Percentiles rank a stretch among this genome's conserved stretches.
These are phyloP conservation scores for Podilymbus podiceps DNA, from an alignment of 2,113 vertebrate genomes.

Conservation along the genomic window DNA sequence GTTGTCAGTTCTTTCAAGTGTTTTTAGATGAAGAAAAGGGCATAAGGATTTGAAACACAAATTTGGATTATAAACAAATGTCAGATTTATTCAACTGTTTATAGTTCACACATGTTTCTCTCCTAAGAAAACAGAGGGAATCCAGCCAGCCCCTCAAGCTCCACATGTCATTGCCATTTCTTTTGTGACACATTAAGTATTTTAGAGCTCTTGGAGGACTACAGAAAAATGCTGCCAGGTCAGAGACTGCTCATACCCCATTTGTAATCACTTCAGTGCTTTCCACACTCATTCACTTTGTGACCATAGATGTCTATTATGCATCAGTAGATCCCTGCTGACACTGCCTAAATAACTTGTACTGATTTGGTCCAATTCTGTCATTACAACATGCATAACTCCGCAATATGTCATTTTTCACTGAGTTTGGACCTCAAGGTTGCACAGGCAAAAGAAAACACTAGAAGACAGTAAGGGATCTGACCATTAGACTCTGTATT, in stretches of 20 bases:
- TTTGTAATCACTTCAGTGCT: not conserved
- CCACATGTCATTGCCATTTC: not conserved
- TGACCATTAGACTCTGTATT: not conserved
- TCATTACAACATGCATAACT: not conserved
- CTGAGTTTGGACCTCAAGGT: not conserved
- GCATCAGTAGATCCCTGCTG: not conserved
- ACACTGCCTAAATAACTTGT: not conserved
- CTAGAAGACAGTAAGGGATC: not conserved
- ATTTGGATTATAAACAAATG: constrained; percentile 16
- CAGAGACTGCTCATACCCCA: not conserved
- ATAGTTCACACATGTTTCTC: not conserved
- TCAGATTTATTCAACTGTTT: not conserved
- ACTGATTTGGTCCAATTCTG: not conserved
- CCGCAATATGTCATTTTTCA: not conserved
- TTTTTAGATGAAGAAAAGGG: not conserved
- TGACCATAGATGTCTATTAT: not conserved
- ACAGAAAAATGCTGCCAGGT: not conserved
- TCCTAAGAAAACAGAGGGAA: not conserved
- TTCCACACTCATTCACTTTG: not conserved
- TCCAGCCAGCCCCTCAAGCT: not conserved
- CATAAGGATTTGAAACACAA: not conserved
- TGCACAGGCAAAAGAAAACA: not conserved
- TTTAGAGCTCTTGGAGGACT: not conserved
- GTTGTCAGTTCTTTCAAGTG: not conserved
- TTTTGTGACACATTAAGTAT: not conserved